Base-by-base conservation (phyloP, 2,888 invertebrate species). In the Atrina japonica region DNA sequence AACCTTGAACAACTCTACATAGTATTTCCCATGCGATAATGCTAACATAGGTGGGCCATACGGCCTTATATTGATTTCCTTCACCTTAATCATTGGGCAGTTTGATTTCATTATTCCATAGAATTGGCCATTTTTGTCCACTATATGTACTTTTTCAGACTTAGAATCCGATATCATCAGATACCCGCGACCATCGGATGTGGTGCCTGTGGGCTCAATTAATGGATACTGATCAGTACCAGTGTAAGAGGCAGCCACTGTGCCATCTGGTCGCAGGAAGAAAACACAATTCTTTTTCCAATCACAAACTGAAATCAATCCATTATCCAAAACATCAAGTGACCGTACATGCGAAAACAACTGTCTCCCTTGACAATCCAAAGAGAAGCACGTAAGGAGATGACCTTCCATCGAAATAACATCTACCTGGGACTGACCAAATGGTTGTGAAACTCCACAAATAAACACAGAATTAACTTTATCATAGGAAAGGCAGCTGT, bases 401-500 rank as follows among this genome's bases (percentile, higher is more conserved):
- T 18, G 3, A 6, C 66, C 66, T 1, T 27, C 25, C 23, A 41
- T 59, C n/a, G 47, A 35, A 1, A 59, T 23, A 49, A 66, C 18
- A 23, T 66, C 66, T 41, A 66, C 50, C 21, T 47, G 50, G 16
- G 66, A 29, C 18, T 47, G n/a, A 18, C 66, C 66, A 52, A 66
- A 66, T 23, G 59, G 58, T 2, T 58, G 50, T 14, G 53, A 66
- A 1, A 56, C 41, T 18, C 59, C 66, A 49, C 59, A 41, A 50
- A 59, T 41, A 47, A 59, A 41, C 16, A 25, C n/a, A 16, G 41
- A 21, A 14, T 43, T 25, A 14, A 7, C 27, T 41, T 35, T 7
- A 27, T 35, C 40, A 27, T 56, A 59, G 41, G 59, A 30, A 25
- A 66, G 18, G 27, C 66, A 59, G 9, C 41, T 14, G n/a, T 66